A percentile compares a stretch with the other conserved stretches of the same genome.
phyloP scores from a whole-genome alignment of 2,113 vertebrate species.

The Rhinopomastus cyanomelas region DNA sequence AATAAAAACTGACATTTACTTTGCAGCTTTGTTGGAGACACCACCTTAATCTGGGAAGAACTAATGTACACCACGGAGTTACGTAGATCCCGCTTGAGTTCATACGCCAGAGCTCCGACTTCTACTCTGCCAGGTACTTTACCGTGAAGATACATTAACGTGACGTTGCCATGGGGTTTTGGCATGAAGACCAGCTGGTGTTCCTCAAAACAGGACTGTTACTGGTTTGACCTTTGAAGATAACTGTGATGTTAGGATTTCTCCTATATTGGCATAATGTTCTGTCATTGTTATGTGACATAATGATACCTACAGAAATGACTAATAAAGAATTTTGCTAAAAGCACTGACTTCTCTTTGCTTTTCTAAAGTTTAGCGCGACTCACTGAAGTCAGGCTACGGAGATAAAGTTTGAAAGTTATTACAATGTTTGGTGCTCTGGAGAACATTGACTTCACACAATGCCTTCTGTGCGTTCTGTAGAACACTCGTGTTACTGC shows the following conservation, averaged over 20 bases:
- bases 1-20: slow-evolving; percentile 18
- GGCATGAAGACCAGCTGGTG: neutral
- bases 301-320: slow-evolving; percentile 20
- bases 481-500: neutral
- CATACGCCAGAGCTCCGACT: neutral
- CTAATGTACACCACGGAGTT: neutral
- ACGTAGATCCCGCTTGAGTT: neutral
- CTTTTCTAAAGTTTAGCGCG: neutral
- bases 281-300: slow-evolving; percentile 33
- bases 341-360: neutral
- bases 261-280: slow-evolving; percentile 1
- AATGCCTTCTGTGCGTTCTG: neutral
- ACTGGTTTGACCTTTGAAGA: neutral
- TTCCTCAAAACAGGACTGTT: slow-evolving; percentile 7
- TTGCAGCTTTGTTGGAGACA: slow-evolving; percentile 21
- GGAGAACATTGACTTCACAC: neutral
- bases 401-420: neutral
- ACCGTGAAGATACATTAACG: neutral
- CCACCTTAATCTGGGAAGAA: slow-evolving; percentile 3
- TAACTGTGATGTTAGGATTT: slow-evolving; percentile 23
- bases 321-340: slow-evolving; percentile 56
- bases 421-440: neutral
- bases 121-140: neutral
- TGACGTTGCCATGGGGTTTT: neutral
- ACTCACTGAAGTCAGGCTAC: neutral